Evolutionary conservation across 1,140 invertebrate genomes (phyloP).

Genomic region (Meloidogyne floridensis): DNA sequence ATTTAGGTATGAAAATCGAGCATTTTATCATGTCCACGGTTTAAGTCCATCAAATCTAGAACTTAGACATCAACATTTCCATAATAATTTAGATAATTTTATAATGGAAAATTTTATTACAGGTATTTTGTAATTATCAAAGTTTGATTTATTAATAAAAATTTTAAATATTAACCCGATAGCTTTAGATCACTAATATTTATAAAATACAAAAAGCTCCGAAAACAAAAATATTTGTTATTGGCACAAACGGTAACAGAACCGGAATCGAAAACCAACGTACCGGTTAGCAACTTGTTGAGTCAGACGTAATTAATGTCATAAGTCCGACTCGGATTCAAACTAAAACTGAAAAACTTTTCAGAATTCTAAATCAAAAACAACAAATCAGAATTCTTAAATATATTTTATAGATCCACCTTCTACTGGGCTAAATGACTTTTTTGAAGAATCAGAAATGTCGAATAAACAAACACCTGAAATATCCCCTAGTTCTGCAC

Average conservation of each 20-base stretch:
- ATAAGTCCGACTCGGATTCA: too few relatives aligned
- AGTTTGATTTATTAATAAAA: not conserved
- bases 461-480: not conserved
- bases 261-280: too few relatives aligned
- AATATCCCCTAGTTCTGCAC: not conserved
- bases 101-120: not conserved
- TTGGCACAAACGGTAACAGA: too few relatives aligned
- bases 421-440: not conserved
- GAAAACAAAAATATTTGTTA: too few relatives aligned
- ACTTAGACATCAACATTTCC: not conserved
- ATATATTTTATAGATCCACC: not conserved
- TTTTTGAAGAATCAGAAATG: too few relatives aligned
- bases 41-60: not conserved
- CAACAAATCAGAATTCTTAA: too few relatives aligned
- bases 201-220: too few relatives aligned
- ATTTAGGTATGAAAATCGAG: not conserved
- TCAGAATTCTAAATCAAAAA: too few relatives aligned
- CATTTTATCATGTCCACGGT: not conserved
- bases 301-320: too few relatives aligned
- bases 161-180: not conserved
- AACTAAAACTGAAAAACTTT: too few relatives aligned
- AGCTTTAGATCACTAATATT: too few relatives aligned
- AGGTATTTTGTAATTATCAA: not conserved
- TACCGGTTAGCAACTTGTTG: too few relatives aligned
- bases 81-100: not conserved